Evolutionary conservation across 2,113 vertebrate species (phyloP), one percentile per base, ranked within the genome.

Genomic region (Plestiodon gilberti): DNA sequence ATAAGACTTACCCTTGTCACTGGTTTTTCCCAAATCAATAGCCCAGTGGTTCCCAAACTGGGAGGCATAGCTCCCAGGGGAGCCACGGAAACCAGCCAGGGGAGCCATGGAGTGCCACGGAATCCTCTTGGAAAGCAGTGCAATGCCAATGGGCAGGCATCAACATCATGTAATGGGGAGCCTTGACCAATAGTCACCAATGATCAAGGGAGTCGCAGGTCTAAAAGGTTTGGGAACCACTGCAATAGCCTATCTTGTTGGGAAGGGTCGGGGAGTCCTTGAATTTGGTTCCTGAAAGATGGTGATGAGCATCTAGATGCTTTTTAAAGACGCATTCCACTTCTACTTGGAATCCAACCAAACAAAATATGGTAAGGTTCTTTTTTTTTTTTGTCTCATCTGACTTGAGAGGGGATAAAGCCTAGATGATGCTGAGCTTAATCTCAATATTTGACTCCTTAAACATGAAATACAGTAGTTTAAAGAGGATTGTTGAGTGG

Each of bases 401-500:
- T 38, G 70, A 65, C 0, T 85, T 52, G n/a, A n/a, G n/a, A n/a
- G 5, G 1, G 64, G 40, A 62, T 64, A 59, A 77, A 1, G 80
- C 0, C 84, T 57, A 77, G 2, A 48, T 48, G 43, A 0, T 20
- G 67, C 64, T 87, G 52, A 75, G 89, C 64, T 83, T 40, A 1
- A 55, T 40, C 48, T 0, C 30, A 55, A 14, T 71, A 1, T 9
- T 83, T 78, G 81, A 78, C 67, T 82, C 11, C 30, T 1, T 40
- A 15, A 25, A 55, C 59, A 35, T 77, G 76, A 64, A 87, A 15
- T 35, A n/a, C n/a, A n/a, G n/a, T n/a, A 67, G n/a, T 71, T 81
- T 87, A 80, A 87, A 77, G 81, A 79, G 15, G 86, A 33, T 38
- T 30, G 33, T 23, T 38, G 67, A 80, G 52, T 10, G 75, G 43